A percentile compares a stretch with the other conserved stretches of the same genome.
These are phyloP conservation scores for Zaprionus kolodkinae DNA, from an alignment of 1,140 invertebrate species.

Conservation along the genomic window DNA sequence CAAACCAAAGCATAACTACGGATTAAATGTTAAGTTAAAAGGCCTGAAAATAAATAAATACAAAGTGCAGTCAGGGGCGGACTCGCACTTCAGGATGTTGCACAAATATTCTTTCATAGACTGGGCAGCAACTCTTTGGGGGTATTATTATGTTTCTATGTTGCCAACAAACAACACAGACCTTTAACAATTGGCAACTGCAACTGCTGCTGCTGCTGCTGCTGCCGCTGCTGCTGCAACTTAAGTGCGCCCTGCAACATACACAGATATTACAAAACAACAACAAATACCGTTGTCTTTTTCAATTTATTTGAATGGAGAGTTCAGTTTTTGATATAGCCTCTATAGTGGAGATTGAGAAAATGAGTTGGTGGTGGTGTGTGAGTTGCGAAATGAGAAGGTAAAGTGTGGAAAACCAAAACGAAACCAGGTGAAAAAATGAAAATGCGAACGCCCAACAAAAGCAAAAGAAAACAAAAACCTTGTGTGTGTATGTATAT, in stretches of 20 bases:
- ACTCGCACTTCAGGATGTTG: slow-evolving; percentile 7
- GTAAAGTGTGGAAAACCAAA: slow-evolving; percentile 4
- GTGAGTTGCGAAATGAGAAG: slow-evolving; percentile 3
- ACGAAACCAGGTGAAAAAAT: slow-evolving; percentile 27
- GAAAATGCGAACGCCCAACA: slow-evolving; percentile 14
- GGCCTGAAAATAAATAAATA: slow-evolving; percentile 37
- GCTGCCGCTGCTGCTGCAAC: slow-evolving; percentile 41
- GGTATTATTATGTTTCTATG: neutral
- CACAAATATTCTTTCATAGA: slow-evolving; percentile 6
- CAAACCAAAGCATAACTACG: slow-evolving; percentile 17
- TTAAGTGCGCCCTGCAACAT: slow-evolving; percentile 65
- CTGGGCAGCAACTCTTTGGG: slow-evolving; percentile 20
- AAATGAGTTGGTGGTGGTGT: slow-evolving; percentile 4
- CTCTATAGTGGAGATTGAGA: slow-evolving; percentile 31
- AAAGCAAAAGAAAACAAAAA: slow-evolving; percentile 18
- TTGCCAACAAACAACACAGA: slow-evolving; percentile 25
- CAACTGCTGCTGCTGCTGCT: slow-evolving; percentile 37
- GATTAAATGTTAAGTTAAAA: slow-evolving; percentile 30
- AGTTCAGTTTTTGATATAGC: slow-evolving; percentile 35
- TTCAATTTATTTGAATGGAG: slow-evolving; percentile 19
- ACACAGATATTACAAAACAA: slow-evolving; percentile 41
- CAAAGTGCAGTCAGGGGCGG: neutral
- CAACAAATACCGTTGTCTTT: slow-evolving; percentile 10
- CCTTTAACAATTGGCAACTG: slow-evolving; percentile 25
- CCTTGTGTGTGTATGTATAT: slow-evolving; percentile 8